Evolutionary conservation across 1,140 invertebrate genomes (phyloP).

Genomic region (Leptinotarsa lineolata): DNA sequence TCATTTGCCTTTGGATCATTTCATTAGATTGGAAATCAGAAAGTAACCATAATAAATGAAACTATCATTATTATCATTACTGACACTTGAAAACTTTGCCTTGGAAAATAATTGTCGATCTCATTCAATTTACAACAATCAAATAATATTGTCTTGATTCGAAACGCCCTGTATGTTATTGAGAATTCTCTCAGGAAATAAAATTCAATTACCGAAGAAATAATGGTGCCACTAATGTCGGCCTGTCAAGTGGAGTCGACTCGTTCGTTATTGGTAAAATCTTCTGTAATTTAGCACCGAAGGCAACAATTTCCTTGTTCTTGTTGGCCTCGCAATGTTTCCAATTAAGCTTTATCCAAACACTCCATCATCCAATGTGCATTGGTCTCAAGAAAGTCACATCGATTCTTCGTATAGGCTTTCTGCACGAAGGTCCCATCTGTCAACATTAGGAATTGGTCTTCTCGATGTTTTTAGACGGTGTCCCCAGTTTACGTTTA

Average conservation of each 20-base stretch:
- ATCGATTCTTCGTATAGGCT: background rate
- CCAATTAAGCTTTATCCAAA: constrained; percentile 8
- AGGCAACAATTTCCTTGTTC: background rate
- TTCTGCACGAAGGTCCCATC: background rate
- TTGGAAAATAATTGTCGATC: background rate
- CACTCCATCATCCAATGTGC: constrained; percentile 4
- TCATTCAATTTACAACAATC: background rate
- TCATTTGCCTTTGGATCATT: too few species aligned
- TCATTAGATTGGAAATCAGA: background rate
- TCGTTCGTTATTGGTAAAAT: constrained; percentile 2
- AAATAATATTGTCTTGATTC: background rate
- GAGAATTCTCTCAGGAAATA: background rate
- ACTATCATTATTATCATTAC: background rate
- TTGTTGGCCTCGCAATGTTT: background rate
- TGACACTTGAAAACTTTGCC: background rate
- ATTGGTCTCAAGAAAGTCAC: background rate
- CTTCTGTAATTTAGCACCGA: constrained; percentile 5
- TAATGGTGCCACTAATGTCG: background rate
- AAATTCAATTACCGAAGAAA: background rate
- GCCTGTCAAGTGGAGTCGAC: background rate
- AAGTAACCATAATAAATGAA: background rate
- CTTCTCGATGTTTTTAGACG: constrained; percentile 8
- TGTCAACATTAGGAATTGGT: constrained; percentile 11
- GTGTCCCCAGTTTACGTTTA: constrained; percentile 4
- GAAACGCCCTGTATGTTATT: background rate